Base-by-base conservation (phyloP, 2,113 vertebrate species). In the Poeciliopsis prolifica region DNA sequence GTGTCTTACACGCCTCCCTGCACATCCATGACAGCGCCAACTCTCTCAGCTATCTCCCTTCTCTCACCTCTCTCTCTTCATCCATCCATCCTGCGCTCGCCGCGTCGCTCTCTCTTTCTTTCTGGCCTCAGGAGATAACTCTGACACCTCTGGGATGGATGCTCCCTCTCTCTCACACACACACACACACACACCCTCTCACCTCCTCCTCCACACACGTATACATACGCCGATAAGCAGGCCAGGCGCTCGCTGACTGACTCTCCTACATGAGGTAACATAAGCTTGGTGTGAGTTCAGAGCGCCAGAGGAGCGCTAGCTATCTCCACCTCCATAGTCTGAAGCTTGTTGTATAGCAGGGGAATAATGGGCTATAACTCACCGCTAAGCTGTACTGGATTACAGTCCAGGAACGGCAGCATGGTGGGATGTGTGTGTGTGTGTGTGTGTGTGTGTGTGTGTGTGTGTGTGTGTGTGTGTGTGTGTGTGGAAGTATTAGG, bases 141-240 rank as follows among this genome's bases (percentile, higher is more conserved):
- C 58, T 82, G 82, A 91, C 89, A 89, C 88, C 82, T 88, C 80
- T 84, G 82, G 82, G 86, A 89, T 87, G 72, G 86, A 88, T 87
- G 84, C 80, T 83, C 77, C 74, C 73, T 8, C 51, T 9, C 13
- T n/a, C n/a, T n/a, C n/a, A n/a, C n/a, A n/a, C n/a, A n/a, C n/a
- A n/a, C n/a, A 33, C 70, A 24, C 51, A 24, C 13, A 48, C 70
- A 61, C 51, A 19, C 75, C 65, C 79, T 67, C 74, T 60, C 72
- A 64, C 70, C 51, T 31, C 48, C 63, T 42, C 51, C 29, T 42
- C 73, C 77, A 81, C 75, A 70, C 73, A 51, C 69, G 9, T 37
- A 37, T 65, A 65, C 17, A 64, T 35, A 22, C 9, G 69, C 44
- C 54, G 87, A 91, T 91, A 88, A 91, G 89, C 87, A 81, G 83